phyloP scores from a whole-genome alignment of 2,888 invertebrate genomes.

The Phyto melanocephala region DNA sequence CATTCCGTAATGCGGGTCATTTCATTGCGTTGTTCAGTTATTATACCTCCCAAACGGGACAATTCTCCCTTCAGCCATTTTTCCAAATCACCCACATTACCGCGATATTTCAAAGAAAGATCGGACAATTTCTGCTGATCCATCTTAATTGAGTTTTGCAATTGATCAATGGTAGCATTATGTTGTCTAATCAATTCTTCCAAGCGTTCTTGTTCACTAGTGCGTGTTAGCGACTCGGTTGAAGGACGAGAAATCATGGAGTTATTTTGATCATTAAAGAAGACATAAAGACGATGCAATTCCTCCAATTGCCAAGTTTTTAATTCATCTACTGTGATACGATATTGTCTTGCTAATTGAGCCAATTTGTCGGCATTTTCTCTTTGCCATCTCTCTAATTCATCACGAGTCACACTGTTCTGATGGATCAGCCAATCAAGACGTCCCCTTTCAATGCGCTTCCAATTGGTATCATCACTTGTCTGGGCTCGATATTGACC shows the following conservation, averaged over 20 bases:
- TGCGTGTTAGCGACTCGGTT: slow-evolving; percentile 66
- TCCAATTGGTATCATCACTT: slow-evolving; percentile 72
- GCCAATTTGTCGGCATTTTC: slow-evolving; percentile 71
- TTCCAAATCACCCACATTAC: slow-evolving; percentile 75
- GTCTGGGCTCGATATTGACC: slow-evolving; percentile 72
- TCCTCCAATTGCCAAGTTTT: slow-evolving; percentile 75
- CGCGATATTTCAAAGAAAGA: slow-evolving; percentile 73
- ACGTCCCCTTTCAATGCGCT: slow-evolving; percentile 73
- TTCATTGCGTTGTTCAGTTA: slow-evolving; percentile 74
- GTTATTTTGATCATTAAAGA: slow-evolving; percentile 73
- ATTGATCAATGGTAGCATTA: slow-evolving; percentile 73
- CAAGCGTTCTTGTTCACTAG: slow-evolving; percentile 71
- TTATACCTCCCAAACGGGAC: slow-evolving; percentile 72
- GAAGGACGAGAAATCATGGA: slow-evolving; percentile 69
- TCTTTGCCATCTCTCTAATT: slow-evolving; percentile 75
- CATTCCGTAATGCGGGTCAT: slow-evolving; percentile 74
- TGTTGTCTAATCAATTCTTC: slow-evolving; percentile 74
- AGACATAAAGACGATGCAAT: slow-evolving; percentile 71
- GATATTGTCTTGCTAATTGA: slow-evolving; percentile 70
- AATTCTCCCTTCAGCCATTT: slow-evolving; percentile 75
- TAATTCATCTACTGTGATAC: slow-evolving; percentile 71
- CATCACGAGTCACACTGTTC: slow-evolving; percentile 73
- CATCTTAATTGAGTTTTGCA: slow-evolving; percentile 73
- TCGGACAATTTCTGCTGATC: slow-evolving; percentile 74
- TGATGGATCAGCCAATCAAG: slow-evolving; percentile 77